Evolutionary conservation across 2,113 vertebrate species (phyloP), one percentile per base, ranked within the genome.

Genomic region (Sander lucioperca): DNA sequence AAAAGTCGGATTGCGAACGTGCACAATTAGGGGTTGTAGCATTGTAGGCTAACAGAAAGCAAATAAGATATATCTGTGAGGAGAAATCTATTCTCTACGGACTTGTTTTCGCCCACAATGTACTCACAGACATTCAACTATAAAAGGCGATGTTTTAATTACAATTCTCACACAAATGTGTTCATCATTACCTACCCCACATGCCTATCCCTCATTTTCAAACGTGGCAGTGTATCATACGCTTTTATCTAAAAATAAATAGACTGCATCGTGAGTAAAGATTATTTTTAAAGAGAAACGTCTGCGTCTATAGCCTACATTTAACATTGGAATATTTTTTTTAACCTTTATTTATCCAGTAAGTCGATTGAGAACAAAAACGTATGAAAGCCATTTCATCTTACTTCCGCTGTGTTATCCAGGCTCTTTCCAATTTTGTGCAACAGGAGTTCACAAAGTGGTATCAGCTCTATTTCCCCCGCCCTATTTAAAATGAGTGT

Each of bases 341-440:
- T 27, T 27, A 27, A 27, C 27, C 27, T 27, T 27, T 27, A 27
- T 25, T 25, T 25, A 25, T 25, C 25, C 25, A 2, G 27, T 27
- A 2, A 27, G 27, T 27, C 27, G 27, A 27, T 27, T 27, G 27
- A 33, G 14, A 14, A 54, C 10, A 58, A 25, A n/a, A 15, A 54
- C n/a, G 3, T 25, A n/a, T 16, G 33, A 39, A 48, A 65, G 66
- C 8, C 13, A 51, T 21, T 13, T 66, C 3, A 45, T 15, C 1
- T 33, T 45, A 53, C 61, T 78, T 78, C 82, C 75, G 75, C 39
- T 43, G 68, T 78, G 6, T 16, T 10, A 4, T n/a, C 65, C 15
- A 10, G 2, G 39, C 5, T 43, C 10, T 59, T 30, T 23, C 18
- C 11, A 43, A 5, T 30, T 77, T 72, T 53, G 33, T 2, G 1